Base-by-base conservation (phyloP, 2,888 invertebrate genomes). In the Caenorhabditis imperialis region DNA sequence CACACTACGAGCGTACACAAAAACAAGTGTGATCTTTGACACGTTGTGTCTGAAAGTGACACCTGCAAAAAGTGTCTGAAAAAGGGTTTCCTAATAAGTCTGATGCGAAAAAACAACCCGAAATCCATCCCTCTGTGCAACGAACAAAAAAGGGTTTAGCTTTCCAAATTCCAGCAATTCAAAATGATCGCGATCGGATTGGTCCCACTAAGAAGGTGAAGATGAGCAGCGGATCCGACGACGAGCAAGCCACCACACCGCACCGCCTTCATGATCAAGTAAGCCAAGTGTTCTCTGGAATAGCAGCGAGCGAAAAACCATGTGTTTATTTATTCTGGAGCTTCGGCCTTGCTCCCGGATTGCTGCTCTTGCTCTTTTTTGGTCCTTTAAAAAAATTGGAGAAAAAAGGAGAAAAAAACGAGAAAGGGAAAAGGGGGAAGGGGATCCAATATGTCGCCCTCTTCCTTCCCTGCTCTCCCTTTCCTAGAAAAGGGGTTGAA, bases 181-280 rank as follows among this genome's bases (percentile, higher is more conserved):
- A 87, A 81, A 87, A 87, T 75, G 87, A 87, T 57, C 83, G 87
- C 10, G 87, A 87, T 48, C 65, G 87, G 27, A 87, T 87, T 47
- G 87, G 87, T 1, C 87, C 87, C 27, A 87, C 87, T 53, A 87
- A 87, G 51, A 87, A 82, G 54, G 62, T 75, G 22, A 82, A 82
- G 62, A 76, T 82, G 62, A 79, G 79, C 69, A 78, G 78, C 50
- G 82, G 82, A 23, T 77, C 77, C 22, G 82, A 82, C 51, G 80
- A 80, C 38, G 82, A 82, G 44, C 76, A 77, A 60, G 78, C 79
- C 5, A 70, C 71, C n/a, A 81, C 82, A 2, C 82, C 81, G 20
- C 74, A 74, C 27, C 48, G 79, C 35, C 65, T 74, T 7, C 70
- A 73, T 18, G 82, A 82, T 61, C 82, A 82, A 73, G 79, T 82